phyloP scores from a whole-genome alignment of 2,888 invertebrate species.

The Patella ulyssiponensis region DNA sequence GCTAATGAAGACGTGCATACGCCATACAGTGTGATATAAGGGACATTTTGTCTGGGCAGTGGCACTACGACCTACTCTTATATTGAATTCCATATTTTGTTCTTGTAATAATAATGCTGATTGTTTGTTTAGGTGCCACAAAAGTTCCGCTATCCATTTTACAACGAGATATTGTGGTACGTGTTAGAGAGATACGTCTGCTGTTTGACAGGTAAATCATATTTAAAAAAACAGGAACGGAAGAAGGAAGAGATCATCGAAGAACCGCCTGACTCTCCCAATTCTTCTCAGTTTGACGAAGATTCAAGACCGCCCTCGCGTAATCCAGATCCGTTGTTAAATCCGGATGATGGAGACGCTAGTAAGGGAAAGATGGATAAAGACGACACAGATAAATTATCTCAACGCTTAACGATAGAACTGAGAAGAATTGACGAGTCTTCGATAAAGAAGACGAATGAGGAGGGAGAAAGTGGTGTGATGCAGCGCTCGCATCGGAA shows the following conservation, averaged over 20 bases:
- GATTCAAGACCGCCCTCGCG: constrained; percentile 45
- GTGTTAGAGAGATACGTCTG: constrained; percentile 93
- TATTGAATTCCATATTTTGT: neutral
- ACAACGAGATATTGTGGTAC: constrained; percentile 98
- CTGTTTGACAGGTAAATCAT: constrained; percentile 81
- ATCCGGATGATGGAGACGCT: constrained; percentile 16
- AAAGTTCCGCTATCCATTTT: constrained; percentile 98
- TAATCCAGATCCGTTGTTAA: constrained; percentile 36
- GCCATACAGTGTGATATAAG: too few species aligned
- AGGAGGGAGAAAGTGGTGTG: constrained; percentile 30
- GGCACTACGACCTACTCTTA: too few species aligned
- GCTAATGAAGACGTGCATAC: too few species aligned
- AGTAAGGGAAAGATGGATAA: constrained; percentile 31
- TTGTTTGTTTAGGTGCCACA: constrained; percentile 84
- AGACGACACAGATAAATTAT: constrained; percentile 46
- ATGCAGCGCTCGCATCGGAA: constrained; percentile 21
- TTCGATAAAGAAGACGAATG: neutral
- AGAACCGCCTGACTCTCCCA: constrained; percentile 41
- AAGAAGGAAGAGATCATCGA: constrained; percentile 45
- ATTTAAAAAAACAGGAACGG: constrained; percentile 48
- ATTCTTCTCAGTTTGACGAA: constrained; percentile 36
- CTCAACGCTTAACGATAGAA: constrained; percentile 58
- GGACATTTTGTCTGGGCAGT: too few species aligned
- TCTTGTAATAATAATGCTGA: neutral
- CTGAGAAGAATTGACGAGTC: constrained; percentile 58